Conservation (phyloP, 2,797 vertebrate species). For the Pseudotriccus pelzelni region DNA sequence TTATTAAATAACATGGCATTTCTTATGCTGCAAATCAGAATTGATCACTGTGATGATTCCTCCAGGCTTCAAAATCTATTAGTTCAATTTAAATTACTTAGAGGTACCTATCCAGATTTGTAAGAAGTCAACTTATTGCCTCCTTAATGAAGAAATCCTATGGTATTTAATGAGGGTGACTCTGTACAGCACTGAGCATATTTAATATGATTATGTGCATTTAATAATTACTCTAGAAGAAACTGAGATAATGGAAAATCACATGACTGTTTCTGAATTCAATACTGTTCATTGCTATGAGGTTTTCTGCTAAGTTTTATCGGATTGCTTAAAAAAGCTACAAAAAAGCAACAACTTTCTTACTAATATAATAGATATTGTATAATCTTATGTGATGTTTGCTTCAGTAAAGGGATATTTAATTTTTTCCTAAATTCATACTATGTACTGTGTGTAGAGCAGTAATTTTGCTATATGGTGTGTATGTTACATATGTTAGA, state of each 20-base stretch:
- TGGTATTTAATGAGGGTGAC: neutral
- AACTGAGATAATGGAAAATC: neutral
- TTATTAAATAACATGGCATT: neutral
- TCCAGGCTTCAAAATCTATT: neutral
- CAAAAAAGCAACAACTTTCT: neutral
- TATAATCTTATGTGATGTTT: neutral
- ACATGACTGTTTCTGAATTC: neutral
- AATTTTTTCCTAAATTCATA: neutral
- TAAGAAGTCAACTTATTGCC: neutral
- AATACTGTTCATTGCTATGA: neutral
- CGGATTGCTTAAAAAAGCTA: neutral
- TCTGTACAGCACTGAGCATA: neutral
- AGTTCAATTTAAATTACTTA: neutral
- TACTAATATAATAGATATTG: neutral
- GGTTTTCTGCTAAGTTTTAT: neutral
- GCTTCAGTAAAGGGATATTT: neutral
- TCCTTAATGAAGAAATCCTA: neutral
- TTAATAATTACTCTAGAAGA: neutral
- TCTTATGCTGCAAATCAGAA: neutral
- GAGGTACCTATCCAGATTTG: neutral
- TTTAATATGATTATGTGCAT: neutral
- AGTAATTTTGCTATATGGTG: neutral
- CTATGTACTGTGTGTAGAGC: neutral
- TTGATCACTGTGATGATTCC: neutral
- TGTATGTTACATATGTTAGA: neutral